Evolutionary conservation across 2,888 invertebrate genomes (phyloP).

Genomic region (Lochmaea crataegi): DNA sequence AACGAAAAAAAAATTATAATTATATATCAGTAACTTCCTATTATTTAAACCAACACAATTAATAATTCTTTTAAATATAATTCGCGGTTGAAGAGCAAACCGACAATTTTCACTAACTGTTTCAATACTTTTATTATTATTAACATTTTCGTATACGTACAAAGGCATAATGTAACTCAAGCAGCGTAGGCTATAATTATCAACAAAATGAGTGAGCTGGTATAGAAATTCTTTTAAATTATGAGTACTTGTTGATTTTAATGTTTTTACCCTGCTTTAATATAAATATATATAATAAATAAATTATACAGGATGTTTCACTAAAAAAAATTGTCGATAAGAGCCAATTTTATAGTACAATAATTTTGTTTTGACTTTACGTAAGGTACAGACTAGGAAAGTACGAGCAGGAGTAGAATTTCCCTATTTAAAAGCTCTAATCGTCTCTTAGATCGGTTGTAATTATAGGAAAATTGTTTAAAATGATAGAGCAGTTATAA

Average conservation of each 20-base stretch:
- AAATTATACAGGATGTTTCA: not conserved
- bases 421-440: too few species aligned
- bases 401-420: too few species aligned
- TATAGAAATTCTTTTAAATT: slow-evolving; percentile 32
- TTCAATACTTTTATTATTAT: slow-evolving; percentile 39
- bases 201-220: slow-evolving; percentile 2
- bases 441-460: too few species aligned
- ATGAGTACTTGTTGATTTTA: slow-evolving; percentile 13
- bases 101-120: slow-evolving; percentile 40
- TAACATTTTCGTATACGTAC: slow-evolving; percentile 37
- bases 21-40: slow-evolving; percentile 4
- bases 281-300: not conserved
- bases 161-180: slow-evolving; percentile 42
- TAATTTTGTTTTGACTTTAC: too few species aligned
- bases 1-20: slow-evolving; percentile 8
- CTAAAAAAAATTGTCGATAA: too few species aligned
- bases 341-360: too few species aligned
- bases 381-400: too few species aligned
- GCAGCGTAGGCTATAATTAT: slow-evolving; percentile 38
- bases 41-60: slow-evolving; percentile 6
- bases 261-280: not conserved
- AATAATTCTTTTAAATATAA: slow-evolving; percentile 2
- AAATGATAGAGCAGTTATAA: too few species aligned
- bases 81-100: slow-evolving; percentile 9
- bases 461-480: too few species aligned